Evolutionary conservation across 2,797 vertebrate genomes (phyloP), one percentile per base, ranked within the genome.

Genomic region (Menidia menidia): DNA sequence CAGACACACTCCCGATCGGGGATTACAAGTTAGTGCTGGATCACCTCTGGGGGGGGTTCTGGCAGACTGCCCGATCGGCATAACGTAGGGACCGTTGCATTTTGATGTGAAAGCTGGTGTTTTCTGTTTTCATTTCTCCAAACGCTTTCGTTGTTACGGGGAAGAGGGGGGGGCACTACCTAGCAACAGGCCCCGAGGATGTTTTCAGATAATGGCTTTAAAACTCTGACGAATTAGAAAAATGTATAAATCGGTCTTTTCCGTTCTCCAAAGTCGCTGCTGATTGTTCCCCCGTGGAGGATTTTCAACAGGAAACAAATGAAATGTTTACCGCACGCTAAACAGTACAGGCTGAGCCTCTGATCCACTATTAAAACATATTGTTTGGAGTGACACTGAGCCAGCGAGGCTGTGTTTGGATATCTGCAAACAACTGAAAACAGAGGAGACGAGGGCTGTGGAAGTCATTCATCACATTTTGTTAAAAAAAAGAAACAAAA

Each of bases 21-120:
- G 73, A 66, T 81, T 85, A 77, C 69, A 82, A 59, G 65, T 81
- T 81, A 64, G 72, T 74, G 72, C 51, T 81, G 78, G 71, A 75
- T 86, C 74, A 60, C 64, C 64, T 83, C 63, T 53, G 57, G 64
- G 60, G 62, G 55, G 48, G 35, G 25, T 18, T 4, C 69, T 77
- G 76, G 62, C 73, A 69, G 43, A 6, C 64, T 43, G 71, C 71
- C 68, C 56, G 35, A 39, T 32, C 66, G 44, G 64, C 44, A 64
- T 25, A 64, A 77, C 63, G 42, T 8, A n/a, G 43, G 30, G 48
- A 6, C 43, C 48, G 12, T 41, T 0, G 0, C 52, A 16, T 39
- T 73, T 71, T 74, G 51, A 72, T 62, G 55, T 59, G 25, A 44
- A 33, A 64, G 57, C 48, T 52, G 57, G 41, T 57, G 4, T 65